Evolutionary conservation across 2,797 vertebrate genomes (phyloP), one percentile per base, ranked within the genome.

Genomic region (Eleutherodactylus coqui): DNA sequence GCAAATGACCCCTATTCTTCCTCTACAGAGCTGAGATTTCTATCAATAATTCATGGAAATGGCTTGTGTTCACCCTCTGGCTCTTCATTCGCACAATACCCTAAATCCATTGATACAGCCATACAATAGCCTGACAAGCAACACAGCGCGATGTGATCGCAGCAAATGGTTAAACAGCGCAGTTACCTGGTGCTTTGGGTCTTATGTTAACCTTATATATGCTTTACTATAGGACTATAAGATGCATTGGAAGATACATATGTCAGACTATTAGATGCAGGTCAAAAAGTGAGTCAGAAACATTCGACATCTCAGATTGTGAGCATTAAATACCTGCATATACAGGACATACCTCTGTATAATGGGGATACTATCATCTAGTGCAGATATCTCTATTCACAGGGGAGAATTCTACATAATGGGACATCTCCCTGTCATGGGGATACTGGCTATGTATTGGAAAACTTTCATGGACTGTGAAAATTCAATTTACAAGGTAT

Each of bases 41-140:
- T 92, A 96, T 96, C 94, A 91, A 96, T 96, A 95, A 94, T 95
- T 94, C 92, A 94, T 95, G 89, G 90, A 83, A 91, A 91, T 91
- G 91, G 94, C 91, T 94, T 94, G 92, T 88, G 92, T 93, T 94
- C 94, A 93, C 93, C 75, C 92, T 92, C 93, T 85, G 91, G 89
- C 86, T 88, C 84, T 43, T 43, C 75, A 77, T 81, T 85, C 89
- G 93, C 93, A 94, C 93, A 94, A 95, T 94, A 93, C 93, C 93
- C 60, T 34, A 49, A 34, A 47, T 24, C 60, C 60, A 34, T 24
- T 47, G 78, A 45, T 41, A 60, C 29, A 19, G 77, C 38, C 16
- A 27, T 36, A 21, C 77, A 79, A 62, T 29, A 29, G 53, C 19
- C 51, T 4, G 53, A 41, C 55, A 27, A 16, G 32, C 53, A 43